Conservation (phyloP, 2,888 invertebrate genomes). For the Elaeidobius kamerunicus region DNA sequence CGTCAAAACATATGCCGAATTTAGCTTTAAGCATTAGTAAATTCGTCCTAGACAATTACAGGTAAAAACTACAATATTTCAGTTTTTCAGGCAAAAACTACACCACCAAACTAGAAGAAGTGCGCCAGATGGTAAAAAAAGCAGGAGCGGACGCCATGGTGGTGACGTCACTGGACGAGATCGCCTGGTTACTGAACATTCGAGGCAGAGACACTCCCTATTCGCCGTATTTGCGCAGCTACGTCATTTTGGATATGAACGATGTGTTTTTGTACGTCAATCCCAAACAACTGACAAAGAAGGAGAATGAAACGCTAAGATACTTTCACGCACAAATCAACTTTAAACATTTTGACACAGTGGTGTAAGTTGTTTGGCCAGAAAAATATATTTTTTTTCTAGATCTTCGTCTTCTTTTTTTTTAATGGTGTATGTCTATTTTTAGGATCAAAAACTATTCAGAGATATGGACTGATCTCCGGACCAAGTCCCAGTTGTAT, state of each 20-base stretch:
- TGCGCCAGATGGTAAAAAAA: constrained; percentile 61
- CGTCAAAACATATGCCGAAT: too few relatives aligned
- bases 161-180: constrained; percentile 82
- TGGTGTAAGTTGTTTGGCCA: constrained; percentile 66
- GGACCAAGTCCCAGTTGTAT: constrained; percentile 62
- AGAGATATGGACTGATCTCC: constrained; percentile 67
- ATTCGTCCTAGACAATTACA: too few relatives aligned
- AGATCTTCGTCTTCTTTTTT: too few relatives aligned
- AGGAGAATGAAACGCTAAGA: constrained; percentile 44
- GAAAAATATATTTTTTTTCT: too few relatives aligned
- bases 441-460: constrained; percentile 67
- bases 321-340: constrained; percentile 54
- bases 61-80: constrained; percentile 29
- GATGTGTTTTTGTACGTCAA: constrained; percentile 71
- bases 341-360: constrained; percentile 60
- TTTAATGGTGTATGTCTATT: too few relatives aligned
- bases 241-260: constrained; percentile 64
- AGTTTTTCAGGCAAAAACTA: constrained; percentile 59
- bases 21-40: too few relatives aligned
- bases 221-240: constrained; percentile 76
- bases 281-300: constrained; percentile 61
- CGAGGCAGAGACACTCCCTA: constrained; percentile 81
- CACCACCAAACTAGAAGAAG: constrained; percentile 69
- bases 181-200: constrained; percentile 85
- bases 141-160: constrained; percentile 74